These are phyloP conservation scores for Orthosia cruda DNA, from an alignment of 2,888 invertebrate species.

Conservation along the genomic window DNA sequence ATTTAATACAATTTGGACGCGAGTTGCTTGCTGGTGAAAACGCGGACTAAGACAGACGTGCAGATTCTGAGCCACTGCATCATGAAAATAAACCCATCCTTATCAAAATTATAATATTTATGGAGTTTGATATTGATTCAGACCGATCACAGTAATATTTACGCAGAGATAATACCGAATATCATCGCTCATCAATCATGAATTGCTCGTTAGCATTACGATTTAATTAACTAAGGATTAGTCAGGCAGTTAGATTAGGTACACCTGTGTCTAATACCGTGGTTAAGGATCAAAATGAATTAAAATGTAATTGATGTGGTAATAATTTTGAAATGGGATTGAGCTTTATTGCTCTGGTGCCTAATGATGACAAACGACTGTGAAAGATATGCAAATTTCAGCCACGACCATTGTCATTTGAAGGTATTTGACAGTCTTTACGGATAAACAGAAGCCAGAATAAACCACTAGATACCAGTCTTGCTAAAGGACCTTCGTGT, in stretches of 20 bases:
- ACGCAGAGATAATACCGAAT: conserved; percentile 7
- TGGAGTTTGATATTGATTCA: not conserved
- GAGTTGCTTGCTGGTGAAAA: too few species aligned
- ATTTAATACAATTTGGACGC: too few species aligned
- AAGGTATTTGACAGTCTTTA: too few species aligned
- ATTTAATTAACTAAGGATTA: conserved; percentile 52
- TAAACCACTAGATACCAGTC: too few species aligned
- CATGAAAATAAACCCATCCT: not conserved
- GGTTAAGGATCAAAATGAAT: conserved; percentile 22
- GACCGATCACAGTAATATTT: not conserved
- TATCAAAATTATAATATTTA: not conserved
- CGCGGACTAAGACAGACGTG: too few species aligned
- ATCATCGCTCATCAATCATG: conserved; percentile 35
- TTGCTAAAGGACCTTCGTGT: too few species aligned
- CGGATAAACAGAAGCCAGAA: too few species aligned
- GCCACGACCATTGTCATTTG: too few species aligned
- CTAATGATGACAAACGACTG: conserved; percentile 2
- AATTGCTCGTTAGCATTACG: conserved; percentile 34
- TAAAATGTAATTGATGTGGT: conserved; percentile 43
- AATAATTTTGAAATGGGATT: conserved; percentile 1
- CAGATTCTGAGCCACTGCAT: too few species aligned
- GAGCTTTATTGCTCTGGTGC: not conserved
- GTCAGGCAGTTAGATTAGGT: conserved; percentile 31
- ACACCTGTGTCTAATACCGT: conserved; percentile 42
- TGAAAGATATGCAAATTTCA: too few species aligned